Evolutionary conservation across 2,797 vertebrate genomes (phyloP).

Genomic region (Sebastes steindachneri): DNA sequence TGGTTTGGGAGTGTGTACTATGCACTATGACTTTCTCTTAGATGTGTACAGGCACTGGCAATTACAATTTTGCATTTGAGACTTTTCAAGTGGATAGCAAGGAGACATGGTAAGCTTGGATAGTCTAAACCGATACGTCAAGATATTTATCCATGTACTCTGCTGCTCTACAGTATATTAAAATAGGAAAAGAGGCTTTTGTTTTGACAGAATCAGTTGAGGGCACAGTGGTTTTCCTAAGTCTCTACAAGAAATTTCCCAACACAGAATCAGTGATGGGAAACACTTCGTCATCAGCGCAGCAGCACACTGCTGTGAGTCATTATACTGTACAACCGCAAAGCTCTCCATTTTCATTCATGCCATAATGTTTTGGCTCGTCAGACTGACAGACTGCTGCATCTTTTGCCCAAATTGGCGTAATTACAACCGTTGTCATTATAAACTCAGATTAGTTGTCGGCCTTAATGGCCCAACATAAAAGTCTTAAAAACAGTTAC

Average conservation of each 20-base stretch:
- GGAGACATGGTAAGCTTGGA: not conserved
- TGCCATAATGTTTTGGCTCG: constrained; percentile 61
- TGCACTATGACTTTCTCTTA: not conserved
- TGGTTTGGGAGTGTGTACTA: not conserved
- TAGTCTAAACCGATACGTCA: not conserved
- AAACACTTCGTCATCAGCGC: constrained; percentile 70
- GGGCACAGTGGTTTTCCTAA: constrained; percentile 49
- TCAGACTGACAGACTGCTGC: constrained; percentile 54
- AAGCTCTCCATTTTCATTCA: constrained; percentile 69
- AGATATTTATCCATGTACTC: constrained; percentile 4
- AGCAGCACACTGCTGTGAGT: constrained; percentile 64
- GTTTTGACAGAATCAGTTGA: constrained; percentile 52
- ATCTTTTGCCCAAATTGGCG: constrained; percentile 53
- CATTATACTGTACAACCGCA: constrained; percentile 65
- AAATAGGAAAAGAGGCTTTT: constrained; percentile 41
- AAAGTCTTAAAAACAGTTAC: constrained; percentile 44
- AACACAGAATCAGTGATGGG: constrained; percentile 61
- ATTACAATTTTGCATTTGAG: not conserved
- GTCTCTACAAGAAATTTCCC: constrained; percentile 54
- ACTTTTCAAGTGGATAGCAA: constrained; percentile 25
- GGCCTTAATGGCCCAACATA: constrained; percentile 28
- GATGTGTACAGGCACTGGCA: not conserved
- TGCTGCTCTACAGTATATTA: constrained; percentile 9
- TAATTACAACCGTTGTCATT: constrained; percentile 63
- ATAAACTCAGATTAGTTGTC: constrained; percentile 47